Base-by-base conservation (phyloP, 2,888 invertebrate genomes). In the Uloborus plumipes region DNA sequence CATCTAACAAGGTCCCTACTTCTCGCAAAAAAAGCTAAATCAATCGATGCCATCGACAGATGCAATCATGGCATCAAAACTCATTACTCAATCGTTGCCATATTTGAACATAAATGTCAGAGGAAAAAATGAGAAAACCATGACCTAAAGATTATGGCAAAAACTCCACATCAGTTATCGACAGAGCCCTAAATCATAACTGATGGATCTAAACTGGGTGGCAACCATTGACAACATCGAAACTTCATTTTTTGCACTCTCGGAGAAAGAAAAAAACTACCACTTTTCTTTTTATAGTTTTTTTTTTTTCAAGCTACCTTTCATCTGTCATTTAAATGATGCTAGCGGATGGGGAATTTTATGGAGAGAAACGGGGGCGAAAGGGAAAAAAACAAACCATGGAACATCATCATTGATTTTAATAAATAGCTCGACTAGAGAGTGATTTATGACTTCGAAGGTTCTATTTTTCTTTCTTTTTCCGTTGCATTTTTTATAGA, bases 281-380 rank as follows among this genome's bases (percentile, higher is more conserved):
- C 4, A 49, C 58, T 69, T 70, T 18, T 22, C 50, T 22, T 66
- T 66, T 22, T 22, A 47, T 16, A 50, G 20, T 58, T 22, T 61
- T 22, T 58, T 22, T 61, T 22, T 69, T 76, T 69, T 47, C 50
- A 47, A 49, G n/a, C 39, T 50, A 62, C 31, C 50, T 53, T 26
- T 79, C 79, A 79, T 79, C 73, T 61, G 79, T 79, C 79, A 79
- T 79, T 79, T 73, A 79, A 79, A 79, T 79, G 65, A 73, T 55
- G 59, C 66, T 53, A 59, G 58, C 6, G 49, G 11, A 47, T 22
- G 55, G 39, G 65, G 65, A 66, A 50, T 61, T 51, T 62, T 20
- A 18, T 22, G 20, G 59, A 61, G 9, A 53, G 39, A 39, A 13
- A 55, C n/a, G 31, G 69, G 59, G n/a, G 1, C 16, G 20, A 16